Conservation (phyloP, 2,888 invertebrate species). For the Ophion obscuratus region DNA sequence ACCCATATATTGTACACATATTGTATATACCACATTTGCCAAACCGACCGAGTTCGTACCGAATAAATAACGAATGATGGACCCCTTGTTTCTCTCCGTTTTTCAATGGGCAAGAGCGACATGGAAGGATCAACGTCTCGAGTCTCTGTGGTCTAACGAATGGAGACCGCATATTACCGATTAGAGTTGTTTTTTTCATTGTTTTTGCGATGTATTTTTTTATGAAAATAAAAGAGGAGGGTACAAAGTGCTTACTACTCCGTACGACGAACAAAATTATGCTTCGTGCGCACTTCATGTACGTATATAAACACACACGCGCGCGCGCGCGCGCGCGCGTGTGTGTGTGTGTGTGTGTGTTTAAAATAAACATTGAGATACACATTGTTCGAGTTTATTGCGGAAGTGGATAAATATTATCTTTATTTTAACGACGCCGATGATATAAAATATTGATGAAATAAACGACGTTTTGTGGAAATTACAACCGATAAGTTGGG, state of each 20-base stretch:
- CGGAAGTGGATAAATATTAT: constrained; percentile 4
- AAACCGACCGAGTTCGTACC: constrained; percentile 42
- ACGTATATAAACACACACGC: too few species aligned
- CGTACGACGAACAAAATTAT: constrained; percentile 8
- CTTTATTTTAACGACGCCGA: background rate
- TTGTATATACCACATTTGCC: constrained; percentile 15
- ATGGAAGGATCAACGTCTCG: background rate
- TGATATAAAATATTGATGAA: background rate
- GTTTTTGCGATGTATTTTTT: constrained; percentile 18
- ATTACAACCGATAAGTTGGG: background rate
- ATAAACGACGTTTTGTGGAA: background rate
- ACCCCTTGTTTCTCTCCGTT: background rate
- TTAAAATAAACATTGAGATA: background rate
- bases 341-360: too few species aligned
- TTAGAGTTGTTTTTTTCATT: background rate
- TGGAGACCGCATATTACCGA: background rate
- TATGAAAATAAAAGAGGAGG: background rate
- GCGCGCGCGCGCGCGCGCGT: background rate
- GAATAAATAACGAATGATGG: constrained; percentile 52
- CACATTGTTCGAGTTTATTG: background rate
- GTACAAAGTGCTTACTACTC: background rate
- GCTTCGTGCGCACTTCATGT: background rate
- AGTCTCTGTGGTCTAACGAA: too few species aligned
- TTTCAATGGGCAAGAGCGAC: constrained; percentile 2
- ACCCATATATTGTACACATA: background rate